Base-by-base conservation (phyloP, 2,888 invertebrate genomes). In the Tetragonula carbonaria region DNA sequence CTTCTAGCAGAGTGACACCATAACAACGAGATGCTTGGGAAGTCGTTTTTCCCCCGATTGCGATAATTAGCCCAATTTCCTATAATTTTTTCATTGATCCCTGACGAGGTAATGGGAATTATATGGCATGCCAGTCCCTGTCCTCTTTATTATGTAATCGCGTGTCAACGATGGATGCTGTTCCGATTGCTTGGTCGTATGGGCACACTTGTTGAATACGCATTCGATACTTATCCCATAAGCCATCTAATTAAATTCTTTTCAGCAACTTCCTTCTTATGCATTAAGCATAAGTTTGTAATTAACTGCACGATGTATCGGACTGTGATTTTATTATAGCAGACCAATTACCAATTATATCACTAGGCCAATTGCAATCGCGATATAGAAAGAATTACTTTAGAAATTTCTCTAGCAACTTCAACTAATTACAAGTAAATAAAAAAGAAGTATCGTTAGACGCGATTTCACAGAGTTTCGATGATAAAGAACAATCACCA, bases 101-200 rank as follows among this genome's bases (percentile, higher is more conserved):
- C 66, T 70, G 80, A 87, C 78, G 77, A 88, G 88, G 68, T 87
- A 85, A 87, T 87, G 78, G 78, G 88, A 82, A 88, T 70, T 63
- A 83, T 74, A 74, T 71, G 70, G 65, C 57, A 78, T 65, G 75
- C 65, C 62, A 67, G 74, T 77, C 66, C 76, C 77, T 79, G 62
- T 77, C 74, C 76, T 79, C 87, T 86, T 81, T 84, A 88, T 87
- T 84, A 84, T 59, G 78, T 84, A 87, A 84, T 84, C 74, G 77
- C 53, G 71, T 38, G 53, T 14, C 59, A 63, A 67, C 78, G 78
- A 59, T 84, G 51, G 59, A 72, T 53, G 57, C 65, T 51, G 72
- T 66, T 57, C 51, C 38, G 85, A 85, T 84, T 84, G 80, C 55
- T 66, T 53, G 75, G 76, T 73, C 66, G 59, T 59, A 68, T 79